Evolutionary conservation across 2,113 vertebrate genomes (phyloP).

Genomic region (Albula glossodonta): DNA sequence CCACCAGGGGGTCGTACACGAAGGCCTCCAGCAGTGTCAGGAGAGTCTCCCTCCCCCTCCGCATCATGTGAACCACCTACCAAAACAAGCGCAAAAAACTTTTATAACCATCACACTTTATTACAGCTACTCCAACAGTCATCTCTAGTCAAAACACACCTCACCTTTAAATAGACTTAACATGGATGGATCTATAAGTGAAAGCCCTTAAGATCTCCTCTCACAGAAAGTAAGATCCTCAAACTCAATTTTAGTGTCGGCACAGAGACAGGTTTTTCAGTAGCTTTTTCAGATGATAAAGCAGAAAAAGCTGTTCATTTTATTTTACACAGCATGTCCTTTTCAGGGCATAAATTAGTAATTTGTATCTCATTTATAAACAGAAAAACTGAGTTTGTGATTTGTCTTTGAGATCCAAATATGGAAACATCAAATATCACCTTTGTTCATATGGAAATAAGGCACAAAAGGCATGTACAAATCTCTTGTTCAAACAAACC

Average conservation of each 20-base stretch:
- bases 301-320: neutral
- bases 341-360: neutral
- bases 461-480: neutral
- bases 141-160: neutral
- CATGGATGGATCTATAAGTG: too few relatives aligned
- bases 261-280: neutral
- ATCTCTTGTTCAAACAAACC: neutral
- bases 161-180: neutral
- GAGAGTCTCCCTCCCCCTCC: conserved; percentile 91
- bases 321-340: neutral
- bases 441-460: too few relatives aligned
- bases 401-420: neutral
- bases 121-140: neutral
- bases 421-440: too few relatives aligned
- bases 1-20: conserved; percentile 96
- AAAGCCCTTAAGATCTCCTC: neutral
- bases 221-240: neutral
- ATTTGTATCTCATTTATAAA: neutral
- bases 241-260: neutral
- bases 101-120: neutral
- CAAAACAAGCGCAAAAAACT: neutral
- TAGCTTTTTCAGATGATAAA: too few relatives aligned
- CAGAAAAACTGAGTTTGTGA: neutral
- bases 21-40: conserved; percentile 94
- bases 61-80: conserved; percentile 96